Evolutionary conservation across 2,113 vertebrate species (phyloP), one percentile per base, ranked within the genome.

Genomic region (Ailuropoda melanoleuca): DNA sequence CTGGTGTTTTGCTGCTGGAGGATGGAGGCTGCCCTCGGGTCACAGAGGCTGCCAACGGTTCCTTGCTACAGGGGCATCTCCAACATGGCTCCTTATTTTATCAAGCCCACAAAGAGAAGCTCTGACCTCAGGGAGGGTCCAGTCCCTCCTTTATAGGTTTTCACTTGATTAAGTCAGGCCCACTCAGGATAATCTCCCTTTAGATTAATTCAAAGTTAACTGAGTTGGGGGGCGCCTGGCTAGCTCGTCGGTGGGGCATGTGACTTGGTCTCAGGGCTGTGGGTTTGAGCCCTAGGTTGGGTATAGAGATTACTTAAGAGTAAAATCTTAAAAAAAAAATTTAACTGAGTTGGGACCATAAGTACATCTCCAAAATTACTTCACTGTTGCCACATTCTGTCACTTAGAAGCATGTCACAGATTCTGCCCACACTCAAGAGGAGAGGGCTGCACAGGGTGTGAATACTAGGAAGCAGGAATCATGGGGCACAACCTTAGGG

Each of bases 101-200:
- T 62, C 26, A 86, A 58, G 6, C 24, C 60, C 12, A 21, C 50
- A 18, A 74, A 43, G 68, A 83, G 15, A 92, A 66, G 21, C 56
- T 88, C n/a, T 90, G 50, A 72, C 34, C n/a, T 80, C 84, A 58
- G 31, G 39, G 6, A 74, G 21, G 7, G 3, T 34, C 23, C 60
- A 24, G n/a, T 74, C 12, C 39, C 68, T 77, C 3, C 29, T 46
- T 78, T 77, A 75, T 53, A 66, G 26, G 8, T 83, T 93, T 78
- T 77, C 34, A 93, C 50, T 64, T 88, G 60, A 46, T 97, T 66
- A 72, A 64, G 46, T 81, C 78, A 97, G 55, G 13, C 9, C n/a
- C 17, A 14, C 19, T 15, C n/a, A 87, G 29, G 10, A 43, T 78
- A 93, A 83, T 29, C n/a, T 43, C 17, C 10, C 58, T 87, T 83